phyloP scores from a whole-genome alignment of 1,140 invertebrate genomes.

The Mycetomoellerius zeteki region DNA sequence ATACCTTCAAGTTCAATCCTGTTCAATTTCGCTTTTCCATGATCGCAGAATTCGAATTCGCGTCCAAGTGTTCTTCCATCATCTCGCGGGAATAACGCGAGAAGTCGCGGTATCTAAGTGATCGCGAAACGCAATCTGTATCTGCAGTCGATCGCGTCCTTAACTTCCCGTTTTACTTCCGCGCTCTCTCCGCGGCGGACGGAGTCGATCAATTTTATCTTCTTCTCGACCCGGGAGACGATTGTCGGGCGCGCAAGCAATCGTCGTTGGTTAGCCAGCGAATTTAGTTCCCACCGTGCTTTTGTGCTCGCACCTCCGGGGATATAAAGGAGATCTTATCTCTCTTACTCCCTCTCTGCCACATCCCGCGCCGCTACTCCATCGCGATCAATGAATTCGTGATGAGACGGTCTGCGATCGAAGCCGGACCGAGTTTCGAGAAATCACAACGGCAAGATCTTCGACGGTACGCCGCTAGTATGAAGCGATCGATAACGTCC shows the following conservation, averaged over 20 bases:
- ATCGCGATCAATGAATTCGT: constrained; percentile 59
- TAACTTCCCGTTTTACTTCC: constrained; percentile 33
- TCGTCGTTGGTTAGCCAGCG: constrained; percentile 55
- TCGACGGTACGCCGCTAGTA: neutral
- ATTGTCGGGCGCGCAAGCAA: constrained; percentile 38
- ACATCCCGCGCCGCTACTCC: neutral
- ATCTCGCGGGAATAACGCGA: constrained; percentile 18
- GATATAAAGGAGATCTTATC: constrained; percentile 55
- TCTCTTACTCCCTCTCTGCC: neutral
- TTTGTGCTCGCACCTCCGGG: constrained; percentile 42
- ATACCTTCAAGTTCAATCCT: neutral
- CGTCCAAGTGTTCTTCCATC: constrained; percentile 3
- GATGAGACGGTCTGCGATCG: constrained; percentile 45
- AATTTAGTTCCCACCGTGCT: constrained; percentile 53
- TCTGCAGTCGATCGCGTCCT: constrained; percentile 21
- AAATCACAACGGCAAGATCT: constrained; percentile 28
- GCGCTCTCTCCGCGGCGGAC: neutral
- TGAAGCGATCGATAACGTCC: constrained; percentile 22
- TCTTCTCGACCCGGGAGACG: constrained; percentile 21
- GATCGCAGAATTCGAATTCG: neutral
- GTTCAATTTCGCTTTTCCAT: neutral
- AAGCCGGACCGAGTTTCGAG: constrained; percentile 2
- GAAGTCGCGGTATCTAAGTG: constrained; percentile 1
- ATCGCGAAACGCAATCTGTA: constrained; percentile 20
- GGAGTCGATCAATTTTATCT: constrained; percentile 59